These are phyloP conservation scores for Microctonus aethiopoides DNA, from an alignment of 2,888 invertebrate genomes.

Conservation along the genomic window DNA sequence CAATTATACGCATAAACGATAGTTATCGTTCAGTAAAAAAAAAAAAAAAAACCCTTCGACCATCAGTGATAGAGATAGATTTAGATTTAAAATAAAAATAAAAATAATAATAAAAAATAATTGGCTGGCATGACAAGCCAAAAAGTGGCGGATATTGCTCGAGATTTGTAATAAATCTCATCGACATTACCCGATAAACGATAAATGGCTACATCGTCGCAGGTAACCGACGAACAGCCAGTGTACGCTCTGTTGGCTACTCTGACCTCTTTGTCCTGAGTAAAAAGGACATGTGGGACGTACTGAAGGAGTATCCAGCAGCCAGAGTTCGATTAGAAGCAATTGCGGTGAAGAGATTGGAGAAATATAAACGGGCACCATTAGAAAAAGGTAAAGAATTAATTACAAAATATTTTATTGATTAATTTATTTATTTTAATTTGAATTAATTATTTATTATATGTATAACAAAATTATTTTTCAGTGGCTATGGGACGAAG, in stretches of 20 bases:
- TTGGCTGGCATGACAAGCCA: slow-evolving; percentile 5
- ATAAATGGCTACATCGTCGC: slow-evolving; percentile 68
- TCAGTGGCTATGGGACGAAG: slow-evolving; percentile 94
- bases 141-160: slow-evolving; percentile 2
- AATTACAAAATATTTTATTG: background rate
- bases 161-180: slow-evolving; percentile 46
- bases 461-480: slow-evolving; percentile 44
- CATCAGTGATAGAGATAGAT: background rate
- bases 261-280: slow-evolving; percentile 98
- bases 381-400: slow-evolving; percentile 84
- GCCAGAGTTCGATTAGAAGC: slow-evolving; percentile 95
- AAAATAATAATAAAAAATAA: background rate
- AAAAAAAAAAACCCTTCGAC: background rate
- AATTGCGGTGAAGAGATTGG: slow-evolving; percentile 96
- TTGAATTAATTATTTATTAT: background rate
- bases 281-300: slow-evolving; percentile 99
- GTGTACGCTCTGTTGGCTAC: slow-evolving; percentile 97
- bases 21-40: background rate
- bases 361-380: slow-evolving; percentile 96
- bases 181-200: slow-evolving; percentile 62
- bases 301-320: slow-evolving; percentile 94
- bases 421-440: background rate
- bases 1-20: background rate
- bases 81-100: background rate
- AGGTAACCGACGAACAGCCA: slow-evolving; percentile 98